Base-by-base conservation (phyloP, 2,797 vertebrate species). In the Chelon auratus region DNA sequence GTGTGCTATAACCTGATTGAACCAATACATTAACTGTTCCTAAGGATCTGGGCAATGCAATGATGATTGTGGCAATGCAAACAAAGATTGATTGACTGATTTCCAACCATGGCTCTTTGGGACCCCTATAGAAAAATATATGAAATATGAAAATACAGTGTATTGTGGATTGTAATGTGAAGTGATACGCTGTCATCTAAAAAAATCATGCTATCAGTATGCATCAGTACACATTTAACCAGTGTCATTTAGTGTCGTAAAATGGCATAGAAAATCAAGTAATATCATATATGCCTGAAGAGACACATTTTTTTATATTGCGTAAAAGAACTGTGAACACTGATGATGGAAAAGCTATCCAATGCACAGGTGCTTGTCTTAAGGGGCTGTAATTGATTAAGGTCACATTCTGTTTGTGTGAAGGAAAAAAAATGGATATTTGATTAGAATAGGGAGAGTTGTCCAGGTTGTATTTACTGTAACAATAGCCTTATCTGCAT, bases 391-490 rank as follows among this genome's bases (percentile, higher is more conserved):
- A 42, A 42, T 48, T 51, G 33, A 64, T 76, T 82, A 57, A 78
- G 57, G 62, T 51, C 37, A 73, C 51, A 77, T 80, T 77, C 70
- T 50, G 56, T 50, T 56, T 64, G 26, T 69, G 64, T 79, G 39
- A 71, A 74, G 65, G 37, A 78, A 80, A 67, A 42, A 66, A 62
- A 37, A 22, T 57, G 18, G 33, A 22, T 1, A 33, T 14, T 40
- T 45, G 43, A 26, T 55, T 20, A 37, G 56, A 71, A 76, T 66
- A 33, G 68, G 58, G 26, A 58, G 22, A 58, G 40, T 43, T 62
- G 69, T 74, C 73, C 64, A 62, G 77, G 89, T 80, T 84, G 72
- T 88, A 86, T 87, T 87, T 89, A 74, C 47, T 62, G 30, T 68
- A 78, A 84, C 83, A 87, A 84, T 78, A 58, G 78, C 61, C 61